Evolutionary conservation across 1,140 invertebrate genomes (phyloP).

Genomic region (Mylabris phalerata): DNA sequence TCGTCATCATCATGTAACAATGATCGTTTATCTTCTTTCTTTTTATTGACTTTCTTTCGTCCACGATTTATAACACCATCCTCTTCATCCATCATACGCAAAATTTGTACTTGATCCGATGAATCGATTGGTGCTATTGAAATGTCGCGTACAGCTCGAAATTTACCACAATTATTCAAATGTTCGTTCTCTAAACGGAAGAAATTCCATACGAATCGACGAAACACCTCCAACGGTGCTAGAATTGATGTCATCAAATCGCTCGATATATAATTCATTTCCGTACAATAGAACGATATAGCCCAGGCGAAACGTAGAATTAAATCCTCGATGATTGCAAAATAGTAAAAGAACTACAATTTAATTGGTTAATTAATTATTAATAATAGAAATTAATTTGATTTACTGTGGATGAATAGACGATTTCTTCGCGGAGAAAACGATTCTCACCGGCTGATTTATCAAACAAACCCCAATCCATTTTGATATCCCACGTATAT

Average conservation of each 20-base stretch:
- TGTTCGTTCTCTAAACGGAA: constrained; percentile 92
- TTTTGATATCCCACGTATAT: constrained; percentile 93
- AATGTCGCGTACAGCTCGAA: constrained; percentile 85
- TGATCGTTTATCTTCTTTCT: constrained; percentile 49
- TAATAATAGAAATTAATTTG: background rate
- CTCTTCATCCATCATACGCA: constrained; percentile 68
- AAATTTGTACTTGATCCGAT: constrained; percentile 62
- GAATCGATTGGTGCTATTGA: constrained; percentile 78
- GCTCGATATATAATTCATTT: constrained; percentile 59
- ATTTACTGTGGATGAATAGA: constrained; percentile 63
- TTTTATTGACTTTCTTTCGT: constrained; percentile 45
- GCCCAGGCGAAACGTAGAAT: constrained; percentile 80
- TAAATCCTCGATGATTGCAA: constrained; percentile 84
- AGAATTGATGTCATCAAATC: constrained; percentile 75
- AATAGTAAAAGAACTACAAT: constrained; percentile 86
- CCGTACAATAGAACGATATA: constrained; percentile 67
- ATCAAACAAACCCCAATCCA: constrained; percentile 98
- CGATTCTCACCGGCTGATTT: constrained; percentile 76
- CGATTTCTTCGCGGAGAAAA: constrained; percentile 69
- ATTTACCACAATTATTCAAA: constrained; percentile 91
- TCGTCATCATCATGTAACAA: constrained; percentile 52
- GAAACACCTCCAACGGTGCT: constrained; percentile 76
- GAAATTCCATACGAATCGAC: constrained; percentile 89
- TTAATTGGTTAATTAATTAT: background rate
- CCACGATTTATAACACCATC: constrained; percentile 55